These are phyloP conservation scores for Rotaria socialis DNA, from an alignment of 2,888 invertebrate genomes.

Conservation along the genomic window DNA sequence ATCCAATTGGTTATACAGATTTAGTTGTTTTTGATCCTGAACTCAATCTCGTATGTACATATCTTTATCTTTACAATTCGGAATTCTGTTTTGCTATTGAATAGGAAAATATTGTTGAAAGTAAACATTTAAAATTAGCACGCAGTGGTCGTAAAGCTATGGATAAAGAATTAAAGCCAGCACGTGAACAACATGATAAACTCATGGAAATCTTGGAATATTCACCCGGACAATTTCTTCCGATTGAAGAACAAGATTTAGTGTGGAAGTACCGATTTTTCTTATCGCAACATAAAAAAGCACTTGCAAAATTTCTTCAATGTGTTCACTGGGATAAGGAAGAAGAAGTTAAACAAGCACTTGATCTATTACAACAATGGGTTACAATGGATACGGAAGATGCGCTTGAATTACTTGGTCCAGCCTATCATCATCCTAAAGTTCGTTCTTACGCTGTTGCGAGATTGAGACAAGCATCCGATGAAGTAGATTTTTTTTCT, in stretches of 20 bases:
- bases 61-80: not conserved
- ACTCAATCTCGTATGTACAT: constrained; percentile 53
- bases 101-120: constrained; percentile 90
- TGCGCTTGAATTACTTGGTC: constrained; percentile 73
- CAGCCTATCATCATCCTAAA: constrained; percentile 72
- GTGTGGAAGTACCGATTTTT: constrained; percentile 96
- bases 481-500: constrained; percentile 65
- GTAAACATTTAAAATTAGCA: constrained; percentile 89
- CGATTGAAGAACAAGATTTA: constrained; percentile 82
- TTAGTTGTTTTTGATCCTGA: constrained; percentile 60
- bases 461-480: constrained; percentile 81
- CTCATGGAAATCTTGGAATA: constrained; percentile 63
- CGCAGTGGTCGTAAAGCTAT: constrained; percentile 77
- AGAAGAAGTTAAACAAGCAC: constrained; percentile 81
- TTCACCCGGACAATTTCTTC: constrained; percentile 36
- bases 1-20: constrained; percentile 59
- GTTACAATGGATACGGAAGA: constrained; percentile 95
- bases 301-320: constrained; percentile 90
- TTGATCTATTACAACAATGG: constrained; percentile 81
- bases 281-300: constrained; percentile 82
- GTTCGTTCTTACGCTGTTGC: constrained; percentile 89
- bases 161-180: constrained; percentile 89
- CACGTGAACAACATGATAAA: constrained; percentile 74
- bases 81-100: not conserved
- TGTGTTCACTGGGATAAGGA: constrained; percentile 90